These are phyloP conservation scores for Misgurnus mizolepis DNA, from an alignment of 2,113 vertebrate genomes.

Conservation along the genomic window DNA sequence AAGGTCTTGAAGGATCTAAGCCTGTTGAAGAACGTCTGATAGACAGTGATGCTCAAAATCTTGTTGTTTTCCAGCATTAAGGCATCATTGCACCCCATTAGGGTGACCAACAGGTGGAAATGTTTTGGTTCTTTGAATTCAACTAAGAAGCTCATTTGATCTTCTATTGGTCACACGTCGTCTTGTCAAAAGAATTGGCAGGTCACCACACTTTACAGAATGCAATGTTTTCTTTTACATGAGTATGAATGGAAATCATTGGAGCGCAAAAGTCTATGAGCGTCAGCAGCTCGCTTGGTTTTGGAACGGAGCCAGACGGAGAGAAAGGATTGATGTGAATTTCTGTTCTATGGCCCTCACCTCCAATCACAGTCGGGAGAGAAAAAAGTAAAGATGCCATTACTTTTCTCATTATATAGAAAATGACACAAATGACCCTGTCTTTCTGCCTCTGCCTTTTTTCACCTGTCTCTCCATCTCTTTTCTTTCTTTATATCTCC, in stretches of 20 bases:
- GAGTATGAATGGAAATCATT: too few relatives aligned
- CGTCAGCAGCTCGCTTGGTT: slow-evolving; percentile 12
- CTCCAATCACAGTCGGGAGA: slow-evolving; percentile 54
- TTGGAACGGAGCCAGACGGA: slow-evolving; percentile 11
- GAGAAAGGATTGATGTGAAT: slow-evolving; percentile 56
- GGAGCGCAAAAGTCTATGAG: neutral
- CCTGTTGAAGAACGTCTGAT: neutral
- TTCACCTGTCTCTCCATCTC: slow-evolving; percentile 28
- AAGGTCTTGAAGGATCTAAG: slow-evolving; percentile 19
- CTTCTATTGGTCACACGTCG: too few relatives aligned
- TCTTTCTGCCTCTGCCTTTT: neutral
- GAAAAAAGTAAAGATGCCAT: slow-evolving; percentile 57
- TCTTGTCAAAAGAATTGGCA: too few relatives aligned
- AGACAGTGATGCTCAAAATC: neutral
- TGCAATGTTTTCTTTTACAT: neutral
- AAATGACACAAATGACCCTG: slow-evolving; percentile 51
- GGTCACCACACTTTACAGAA: too few relatives aligned
- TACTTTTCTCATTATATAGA: slow-evolving; percentile 63
- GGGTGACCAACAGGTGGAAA: too few relatives aligned
- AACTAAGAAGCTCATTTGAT: too few relatives aligned
- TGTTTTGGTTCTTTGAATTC: too few relatives aligned
- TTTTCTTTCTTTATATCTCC: slow-evolving; percentile 39
- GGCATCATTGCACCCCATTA: too few relatives aligned
- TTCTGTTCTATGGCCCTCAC: slow-evolving; percentile 55
- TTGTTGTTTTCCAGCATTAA: neutral